Base-by-base conservation (phyloP, 2,888 invertebrate genomes). In the Lithophane leautieri region DNA sequence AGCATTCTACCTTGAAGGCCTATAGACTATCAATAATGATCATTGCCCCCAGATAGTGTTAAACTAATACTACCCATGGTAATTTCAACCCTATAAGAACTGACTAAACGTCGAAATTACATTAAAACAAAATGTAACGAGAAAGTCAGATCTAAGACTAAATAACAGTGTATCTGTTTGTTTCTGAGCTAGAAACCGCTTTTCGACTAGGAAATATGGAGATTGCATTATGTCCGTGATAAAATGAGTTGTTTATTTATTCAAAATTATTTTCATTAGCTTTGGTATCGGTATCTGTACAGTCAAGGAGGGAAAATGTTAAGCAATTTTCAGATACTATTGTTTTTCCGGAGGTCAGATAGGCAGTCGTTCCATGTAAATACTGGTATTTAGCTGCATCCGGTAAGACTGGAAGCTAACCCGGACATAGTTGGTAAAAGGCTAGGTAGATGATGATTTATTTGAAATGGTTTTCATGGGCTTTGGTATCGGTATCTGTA, bases 1-100 rank as follows among this genome's bases (percentile, higher is more conserved):
- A 47, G 47, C 60, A 76, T 81, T 72, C 76, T 76, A 73, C 70
- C 85, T 63, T 76, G 70, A 81, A 84, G 72, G 81, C 81, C 70
- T 73, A 84, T 63, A 78, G 54, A 58, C 74, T 82, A 85, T 76
- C 83, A 79, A 75, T 82, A 85, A 78, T 74, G 86, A 85, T 83
- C 79, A 74, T 65, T 67, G 66, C 52, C 56, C 75, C 71, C 14
- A 79, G 83, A 85, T 85, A 79, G 52, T 73, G 69, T 54, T 12
- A 58, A 65, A 47, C 66, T 62, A 61, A 60, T n/a, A n/a, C 22
- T 52, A 19, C 4, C 12, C 47, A 79, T 50, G 66, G 73, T 83
- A 85, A 82, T 76, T 68, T 73, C 40, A 75, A 73, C 76, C 34
- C 54, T 82, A 77, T 40, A 40, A 0, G 16, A 6, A 50, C 6